Conservation (phyloP, 2,113 vertebrate genomes). For the Dasyprocta punctata region DNA sequence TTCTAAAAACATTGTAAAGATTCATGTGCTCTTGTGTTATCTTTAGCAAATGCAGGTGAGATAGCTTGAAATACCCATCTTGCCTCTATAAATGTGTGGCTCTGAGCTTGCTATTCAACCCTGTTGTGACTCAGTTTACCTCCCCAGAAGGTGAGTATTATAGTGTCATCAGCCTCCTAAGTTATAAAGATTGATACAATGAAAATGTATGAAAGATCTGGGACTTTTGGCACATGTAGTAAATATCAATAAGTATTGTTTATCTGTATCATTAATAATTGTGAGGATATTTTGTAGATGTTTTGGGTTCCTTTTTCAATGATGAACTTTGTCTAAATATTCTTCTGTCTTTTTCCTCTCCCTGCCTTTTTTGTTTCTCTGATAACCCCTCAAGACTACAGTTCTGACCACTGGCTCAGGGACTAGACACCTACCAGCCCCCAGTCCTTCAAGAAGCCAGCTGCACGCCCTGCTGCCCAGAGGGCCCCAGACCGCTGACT, state of each 20-base stretch:
- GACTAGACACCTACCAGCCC: fast-evolving
- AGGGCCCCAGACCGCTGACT: fast-evolving
- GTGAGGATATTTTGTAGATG: not conserved
- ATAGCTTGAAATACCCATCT: not conserved
- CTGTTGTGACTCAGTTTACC: not conserved
- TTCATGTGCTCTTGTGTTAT: not conserved
- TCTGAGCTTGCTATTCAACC: not conserved
- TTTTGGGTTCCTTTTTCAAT: not conserved
- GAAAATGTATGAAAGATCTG: not conserved
- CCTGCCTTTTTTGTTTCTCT: not conserved
- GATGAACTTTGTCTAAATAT: not conserved
- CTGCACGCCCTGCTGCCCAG: not conserved
- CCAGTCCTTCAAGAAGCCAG: not conserved
- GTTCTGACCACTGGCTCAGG: not conserved
- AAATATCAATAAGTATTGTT: not conserved
- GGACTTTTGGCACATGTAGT: not conserved
- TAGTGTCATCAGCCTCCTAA: not conserved
- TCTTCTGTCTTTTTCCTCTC: not conserved
- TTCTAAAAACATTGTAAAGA: not conserved
- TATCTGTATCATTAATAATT: not conserved
- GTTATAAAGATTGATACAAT: not conserved
- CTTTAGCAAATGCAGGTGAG: not conserved
- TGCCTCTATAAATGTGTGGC: not conserved
- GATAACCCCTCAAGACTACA: not conserved
- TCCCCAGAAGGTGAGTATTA: not conserved